Conservation (phyloP, 2,797 vertebrate species). For the Hyperoplus lanceolatus region DNA sequence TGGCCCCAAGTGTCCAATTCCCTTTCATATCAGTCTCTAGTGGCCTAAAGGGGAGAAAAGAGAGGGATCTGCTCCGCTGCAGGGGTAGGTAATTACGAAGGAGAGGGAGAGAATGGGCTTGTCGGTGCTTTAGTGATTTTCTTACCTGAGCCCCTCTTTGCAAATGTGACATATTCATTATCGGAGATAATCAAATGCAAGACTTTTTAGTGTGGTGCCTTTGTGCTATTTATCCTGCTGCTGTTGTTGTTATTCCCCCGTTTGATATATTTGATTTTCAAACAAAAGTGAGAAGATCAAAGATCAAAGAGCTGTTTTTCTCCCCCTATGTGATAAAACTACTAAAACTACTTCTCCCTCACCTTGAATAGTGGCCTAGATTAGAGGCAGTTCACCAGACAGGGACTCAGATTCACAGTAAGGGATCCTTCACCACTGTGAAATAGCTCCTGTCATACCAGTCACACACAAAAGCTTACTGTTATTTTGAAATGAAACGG, state of each 20-base stretch:
- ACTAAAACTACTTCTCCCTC: slow-evolving; percentile 69
- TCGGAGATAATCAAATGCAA: slow-evolving; percentile 88
- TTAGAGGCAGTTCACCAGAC: slow-evolving; percentile 60
- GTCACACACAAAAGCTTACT: neutral
- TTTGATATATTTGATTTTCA: slow-evolving; percentile 89
- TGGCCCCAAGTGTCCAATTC: slow-evolving; percentile 88
- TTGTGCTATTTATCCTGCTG: slow-evolving; percentile 82
- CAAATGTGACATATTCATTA: slow-evolving; percentile 90
- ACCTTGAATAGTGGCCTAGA: slow-evolving; percentile 82
- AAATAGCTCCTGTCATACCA: slow-evolving; percentile 25
- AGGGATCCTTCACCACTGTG: slow-evolving; percentile 14
- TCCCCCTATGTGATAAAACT: slow-evolving; percentile 75
- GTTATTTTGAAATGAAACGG: neutral
- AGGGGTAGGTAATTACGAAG: slow-evolving; percentile 85
- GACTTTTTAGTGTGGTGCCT: slow-evolving; percentile 80
- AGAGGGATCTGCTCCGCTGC: slow-evolving; percentile 77
- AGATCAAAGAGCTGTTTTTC: slow-evolving; percentile 83
- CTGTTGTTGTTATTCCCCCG: slow-evolving; percentile 85
- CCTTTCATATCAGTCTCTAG: slow-evolving; percentile 89
- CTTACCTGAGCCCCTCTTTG: slow-evolving; percentile 85
- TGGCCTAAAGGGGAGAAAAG: slow-evolving; percentile 80
- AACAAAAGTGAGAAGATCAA: slow-evolving; percentile 88
- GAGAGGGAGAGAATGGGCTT: slow-evolving; percentile 78
- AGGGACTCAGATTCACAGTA: slow-evolving; percentile 59
- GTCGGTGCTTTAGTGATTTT: slow-evolving; percentile 72